A percentile compares a stretch with the other conserved stretches of the same genome.
Evolutionary conservation across 2,888 invertebrate species (phyloP).

Genomic region (Agriopis aurantiaria): DNA sequence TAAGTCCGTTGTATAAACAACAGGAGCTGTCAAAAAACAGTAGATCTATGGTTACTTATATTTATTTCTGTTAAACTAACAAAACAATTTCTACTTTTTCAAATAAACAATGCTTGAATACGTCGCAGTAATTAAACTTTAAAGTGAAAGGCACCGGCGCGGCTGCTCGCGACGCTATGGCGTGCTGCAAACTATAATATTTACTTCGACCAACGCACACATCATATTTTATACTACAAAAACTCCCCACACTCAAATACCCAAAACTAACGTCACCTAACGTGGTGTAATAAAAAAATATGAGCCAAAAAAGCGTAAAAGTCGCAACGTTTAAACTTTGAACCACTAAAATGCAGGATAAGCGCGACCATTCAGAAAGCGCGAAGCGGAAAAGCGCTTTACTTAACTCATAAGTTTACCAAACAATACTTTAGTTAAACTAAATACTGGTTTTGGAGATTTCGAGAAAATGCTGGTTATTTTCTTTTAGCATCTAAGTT

Average conservation of each 20-base stretch:
- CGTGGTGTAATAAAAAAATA: constrained; percentile 46
- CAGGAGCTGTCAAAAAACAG: too few species aligned
- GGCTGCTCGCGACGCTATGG: constrained; percentile 41
- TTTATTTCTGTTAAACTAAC: not conserved
- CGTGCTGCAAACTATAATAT: constrained; percentile 36
- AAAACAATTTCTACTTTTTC: not conserved
- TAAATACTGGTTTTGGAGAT: constrained; percentile 24
- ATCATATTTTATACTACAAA: constrained; percentile 39
- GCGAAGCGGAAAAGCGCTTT: constrained; percentile 42
- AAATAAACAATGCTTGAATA: constrained; percentile 7
- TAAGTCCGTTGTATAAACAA: too few species aligned
- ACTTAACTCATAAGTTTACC: constrained; percentile 40
- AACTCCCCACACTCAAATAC: constrained; percentile 24
- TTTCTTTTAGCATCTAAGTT: not conserved
- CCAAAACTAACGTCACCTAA: constrained; percentile 42
- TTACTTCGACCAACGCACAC: constrained; percentile 36
- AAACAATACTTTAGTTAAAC: constrained; percentile 33
- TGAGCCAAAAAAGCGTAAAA: constrained; percentile 44
- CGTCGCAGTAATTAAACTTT: constrained; percentile 67
- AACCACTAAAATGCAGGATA: constrained; percentile 47
- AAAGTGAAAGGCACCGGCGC: constrained; percentile 56
- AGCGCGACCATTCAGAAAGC: constrained; percentile 32
- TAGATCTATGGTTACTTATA: too few species aligned
- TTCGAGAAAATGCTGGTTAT: constrained; percentile 11
- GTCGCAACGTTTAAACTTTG: constrained; percentile 46